A percentile compares a stretch with the other conserved stretches of the same genome.
Evolutionary conservation across 2,888 invertebrate genomes (phyloP).

Genomic region (Torymus texanus): DNA sequence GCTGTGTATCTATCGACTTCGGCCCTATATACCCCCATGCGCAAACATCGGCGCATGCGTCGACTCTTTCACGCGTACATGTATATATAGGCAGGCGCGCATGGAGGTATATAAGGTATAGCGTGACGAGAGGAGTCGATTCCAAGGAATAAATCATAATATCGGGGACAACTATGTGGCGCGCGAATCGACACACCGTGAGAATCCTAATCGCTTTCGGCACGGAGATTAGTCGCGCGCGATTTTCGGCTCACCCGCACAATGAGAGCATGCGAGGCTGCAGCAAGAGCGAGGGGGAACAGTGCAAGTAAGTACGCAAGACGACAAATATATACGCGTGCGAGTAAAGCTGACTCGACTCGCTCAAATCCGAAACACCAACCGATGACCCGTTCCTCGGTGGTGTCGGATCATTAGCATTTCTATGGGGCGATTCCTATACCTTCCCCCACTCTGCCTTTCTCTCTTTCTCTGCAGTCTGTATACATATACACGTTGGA

Average conservation of each 20-base stretch:
- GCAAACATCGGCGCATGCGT: background rate
- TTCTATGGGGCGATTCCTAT: slow-evolving; percentile 63
- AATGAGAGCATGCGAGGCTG: background rate
- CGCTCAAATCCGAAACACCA: slow-evolving; percentile 66
- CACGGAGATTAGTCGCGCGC: slow-evolving; percentile 67
- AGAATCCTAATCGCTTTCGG: slow-evolving; percentile 67
- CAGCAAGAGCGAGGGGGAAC: background rate
- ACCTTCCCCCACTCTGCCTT: background rate
- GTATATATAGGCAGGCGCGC: background rate
- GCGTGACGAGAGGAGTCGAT: slow-evolving; percentile 34
- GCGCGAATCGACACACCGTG: slow-evolving; percentile 59
- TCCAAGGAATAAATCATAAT: slow-evolving; percentile 63
- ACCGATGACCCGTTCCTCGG: slow-evolving; percentile 57
- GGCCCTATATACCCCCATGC: slow-evolving; percentile 8
- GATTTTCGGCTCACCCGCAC: slow-evolving; percentile 48
- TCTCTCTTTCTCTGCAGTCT: background rate
- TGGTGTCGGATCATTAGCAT: slow-evolving; percentile 64
- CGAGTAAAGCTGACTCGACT: background rate
- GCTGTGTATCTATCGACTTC: background rate
- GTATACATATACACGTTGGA: slow-evolving; percentile 6
- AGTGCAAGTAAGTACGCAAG: slow-evolving; percentile 3
- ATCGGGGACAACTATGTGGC: slow-evolving; percentile 24
- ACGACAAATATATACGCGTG: slow-evolving; percentile 33
- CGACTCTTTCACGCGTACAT: background rate
- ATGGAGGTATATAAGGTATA: background rate